Conservation (phyloP, 2,113 vertebrate genomes). For the Noturus placidus region DNA sequence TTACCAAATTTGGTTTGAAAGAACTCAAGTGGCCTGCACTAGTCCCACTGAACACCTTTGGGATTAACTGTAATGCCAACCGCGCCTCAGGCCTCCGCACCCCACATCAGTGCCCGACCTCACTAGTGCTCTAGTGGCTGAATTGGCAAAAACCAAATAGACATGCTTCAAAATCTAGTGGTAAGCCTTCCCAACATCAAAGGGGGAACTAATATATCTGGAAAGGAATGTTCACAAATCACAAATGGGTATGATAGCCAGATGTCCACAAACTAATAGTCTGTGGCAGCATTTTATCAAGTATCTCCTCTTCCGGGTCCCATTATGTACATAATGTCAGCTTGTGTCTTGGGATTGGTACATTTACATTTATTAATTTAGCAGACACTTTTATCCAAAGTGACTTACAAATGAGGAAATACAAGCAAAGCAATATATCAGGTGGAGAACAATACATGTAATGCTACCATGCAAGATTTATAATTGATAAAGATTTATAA, state of each 20-base stretch:
- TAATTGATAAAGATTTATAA: no score
- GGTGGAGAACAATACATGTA: no score
- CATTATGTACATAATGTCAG: no score
- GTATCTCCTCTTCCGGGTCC: neutral
- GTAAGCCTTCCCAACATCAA: neutral
- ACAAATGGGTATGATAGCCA: neutral
- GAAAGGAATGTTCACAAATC: neutral
- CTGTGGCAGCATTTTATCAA: neutral
- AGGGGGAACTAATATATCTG: neutral
- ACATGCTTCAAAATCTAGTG: neutral
- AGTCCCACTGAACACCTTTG: neutral
- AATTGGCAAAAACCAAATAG: neutral
- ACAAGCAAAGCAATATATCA: no score
- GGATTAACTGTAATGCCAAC: neutral
- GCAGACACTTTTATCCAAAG: no score
- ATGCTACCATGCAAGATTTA: no score
- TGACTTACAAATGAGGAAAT: no score
- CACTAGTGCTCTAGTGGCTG: neutral
- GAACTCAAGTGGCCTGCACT: neutral
- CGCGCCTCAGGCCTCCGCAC: neutral
- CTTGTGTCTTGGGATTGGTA: neutral
- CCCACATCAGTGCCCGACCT: neutral
- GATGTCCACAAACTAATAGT: neutral
- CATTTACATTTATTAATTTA: no score
- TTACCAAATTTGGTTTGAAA: neutral